These are phyloP conservation scores for Drosophila austrosaltans DNA, from an alignment of 2,888 invertebrate genomes.

Conservation along the genomic window DNA sequence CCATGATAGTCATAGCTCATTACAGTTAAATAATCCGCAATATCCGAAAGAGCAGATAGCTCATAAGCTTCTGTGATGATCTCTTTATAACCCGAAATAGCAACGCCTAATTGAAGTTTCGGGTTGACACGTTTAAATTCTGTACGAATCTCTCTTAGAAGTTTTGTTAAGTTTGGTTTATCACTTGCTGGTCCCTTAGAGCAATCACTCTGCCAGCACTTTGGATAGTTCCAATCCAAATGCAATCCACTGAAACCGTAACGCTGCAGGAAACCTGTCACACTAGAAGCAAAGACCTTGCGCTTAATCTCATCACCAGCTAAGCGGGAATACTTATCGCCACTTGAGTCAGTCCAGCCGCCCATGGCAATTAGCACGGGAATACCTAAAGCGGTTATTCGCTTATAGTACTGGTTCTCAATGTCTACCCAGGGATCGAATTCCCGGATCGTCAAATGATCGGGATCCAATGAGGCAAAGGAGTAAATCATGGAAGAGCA, in stretches of 20 bases:
- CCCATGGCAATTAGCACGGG: constrained; percentile 91
- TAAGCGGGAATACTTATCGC: constrained; percentile 92
- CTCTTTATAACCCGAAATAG: constrained; percentile 95
- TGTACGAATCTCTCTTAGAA: constrained; percentile 86
- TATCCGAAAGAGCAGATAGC: constrained; percentile 87
- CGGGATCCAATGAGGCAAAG: constrained; percentile 93
- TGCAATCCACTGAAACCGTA: constrained; percentile 94
- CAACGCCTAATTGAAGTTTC: constrained; percentile 90
- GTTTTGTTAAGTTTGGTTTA: constrained; percentile 90
- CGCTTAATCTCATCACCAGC: constrained; percentile 88
- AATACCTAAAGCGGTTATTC: constrained; percentile 88
- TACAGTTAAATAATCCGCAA: constrained; percentile 91
- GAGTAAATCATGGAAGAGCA: constrained; percentile 96
- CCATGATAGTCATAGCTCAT: constrained; percentile 96
- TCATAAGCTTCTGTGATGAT: constrained; percentile 95
- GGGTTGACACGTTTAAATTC: constrained; percentile 78
- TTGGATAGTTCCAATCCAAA: constrained; percentile 97
- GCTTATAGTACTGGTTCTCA: constrained; percentile 92
- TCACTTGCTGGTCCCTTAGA: constrained; percentile 91
- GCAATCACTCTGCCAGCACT: constrained; percentile 96
- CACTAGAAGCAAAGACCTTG: constrained; percentile 88
- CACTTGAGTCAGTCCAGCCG: constrained; percentile 97
- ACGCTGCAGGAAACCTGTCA: constrained; percentile 88
- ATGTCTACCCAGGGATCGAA: constrained; percentile 95
- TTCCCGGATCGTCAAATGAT: constrained; percentile 89